phyloP scores from a whole-genome alignment of 2,113 vertebrate genomes.

The Vidua macroura region DNA sequence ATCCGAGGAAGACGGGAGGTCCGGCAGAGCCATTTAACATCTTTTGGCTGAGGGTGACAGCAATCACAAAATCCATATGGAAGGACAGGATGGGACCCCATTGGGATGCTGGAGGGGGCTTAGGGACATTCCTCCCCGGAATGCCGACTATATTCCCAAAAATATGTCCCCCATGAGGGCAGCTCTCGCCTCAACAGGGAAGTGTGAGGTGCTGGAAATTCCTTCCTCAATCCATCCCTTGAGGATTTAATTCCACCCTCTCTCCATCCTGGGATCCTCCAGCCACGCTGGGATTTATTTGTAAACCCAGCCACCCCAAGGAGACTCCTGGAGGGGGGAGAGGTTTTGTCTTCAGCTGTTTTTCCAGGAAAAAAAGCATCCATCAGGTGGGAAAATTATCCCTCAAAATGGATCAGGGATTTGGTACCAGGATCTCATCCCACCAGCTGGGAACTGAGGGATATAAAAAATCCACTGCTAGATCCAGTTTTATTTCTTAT shows the following conservation, averaged over 20 bases:
- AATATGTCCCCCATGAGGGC: neutral
- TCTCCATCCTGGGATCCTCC: neutral
- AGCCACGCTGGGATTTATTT: neutral
- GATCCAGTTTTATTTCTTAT: neutral
- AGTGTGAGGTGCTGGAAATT: neutral
- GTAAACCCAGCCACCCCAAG: neutral
- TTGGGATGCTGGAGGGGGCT: neutral
- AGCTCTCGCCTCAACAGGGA: neutral
- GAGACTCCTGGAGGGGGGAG: neutral
- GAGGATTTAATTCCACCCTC: neutral
- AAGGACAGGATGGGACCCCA: neutral
- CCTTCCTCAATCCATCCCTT: neutral
- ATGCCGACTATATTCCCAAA: neutral
- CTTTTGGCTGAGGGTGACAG: neutral
- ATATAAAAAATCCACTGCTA: neutral
- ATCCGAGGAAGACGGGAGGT: neutral
- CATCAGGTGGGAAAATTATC: neutral
- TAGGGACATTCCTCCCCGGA: neutral
- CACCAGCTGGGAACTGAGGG: neutral
- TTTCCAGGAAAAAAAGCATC: neutral
- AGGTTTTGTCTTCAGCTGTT: neutral
- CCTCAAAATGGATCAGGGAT: neutral
- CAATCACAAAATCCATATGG: neutral
- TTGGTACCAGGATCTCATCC: neutral
- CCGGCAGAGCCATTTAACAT: accelerated